Evolutionary conservation across 2,113 vertebrate genomes (phyloP).

Genomic region (Crotophaga sulcirostris): DNA sequence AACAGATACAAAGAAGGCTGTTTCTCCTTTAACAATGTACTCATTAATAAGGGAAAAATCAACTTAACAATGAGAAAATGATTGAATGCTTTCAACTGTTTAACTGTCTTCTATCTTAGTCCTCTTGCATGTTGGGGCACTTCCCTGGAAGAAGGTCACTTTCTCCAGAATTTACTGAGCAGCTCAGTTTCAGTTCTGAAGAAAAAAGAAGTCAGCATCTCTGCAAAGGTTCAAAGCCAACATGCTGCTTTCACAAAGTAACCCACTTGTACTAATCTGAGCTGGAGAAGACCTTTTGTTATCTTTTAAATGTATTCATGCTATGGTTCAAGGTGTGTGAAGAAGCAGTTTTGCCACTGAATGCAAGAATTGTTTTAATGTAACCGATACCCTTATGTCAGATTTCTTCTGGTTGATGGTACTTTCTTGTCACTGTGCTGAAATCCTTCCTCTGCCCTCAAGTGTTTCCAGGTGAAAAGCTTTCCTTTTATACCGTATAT

Average conservation of each 20-base stretch:
- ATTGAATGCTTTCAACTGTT: not conserved
- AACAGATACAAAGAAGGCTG: not conserved
- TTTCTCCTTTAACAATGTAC: not conserved
- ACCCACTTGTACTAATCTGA: not conserved
- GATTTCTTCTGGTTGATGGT: not conserved
- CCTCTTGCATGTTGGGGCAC: not conserved
- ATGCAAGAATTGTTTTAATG: not conserved
- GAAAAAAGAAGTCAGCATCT: not conserved
- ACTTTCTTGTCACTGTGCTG: not conserved
- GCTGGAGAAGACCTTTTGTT: not conserved
- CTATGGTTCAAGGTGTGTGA: not conserved
- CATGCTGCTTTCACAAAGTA: not conserved
- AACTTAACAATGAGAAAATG: not conserved
- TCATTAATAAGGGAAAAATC: not conserved
- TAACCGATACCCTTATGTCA: not conserved
- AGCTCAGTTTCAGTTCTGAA: conserved; percentile 13
- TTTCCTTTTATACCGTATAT: not conserved
- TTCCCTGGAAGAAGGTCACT: not conserved
- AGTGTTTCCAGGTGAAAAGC: not conserved
- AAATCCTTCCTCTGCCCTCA: not conserved
- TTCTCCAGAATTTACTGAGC: not conserved
- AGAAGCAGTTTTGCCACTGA: not conserved
- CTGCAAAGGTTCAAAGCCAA: not conserved
- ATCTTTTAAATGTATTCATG: not conserved
- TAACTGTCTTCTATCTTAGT: not conserved